Conservation (phyloP, 2,113 vertebrate species). For the Malaclemys terrapin region DNA sequence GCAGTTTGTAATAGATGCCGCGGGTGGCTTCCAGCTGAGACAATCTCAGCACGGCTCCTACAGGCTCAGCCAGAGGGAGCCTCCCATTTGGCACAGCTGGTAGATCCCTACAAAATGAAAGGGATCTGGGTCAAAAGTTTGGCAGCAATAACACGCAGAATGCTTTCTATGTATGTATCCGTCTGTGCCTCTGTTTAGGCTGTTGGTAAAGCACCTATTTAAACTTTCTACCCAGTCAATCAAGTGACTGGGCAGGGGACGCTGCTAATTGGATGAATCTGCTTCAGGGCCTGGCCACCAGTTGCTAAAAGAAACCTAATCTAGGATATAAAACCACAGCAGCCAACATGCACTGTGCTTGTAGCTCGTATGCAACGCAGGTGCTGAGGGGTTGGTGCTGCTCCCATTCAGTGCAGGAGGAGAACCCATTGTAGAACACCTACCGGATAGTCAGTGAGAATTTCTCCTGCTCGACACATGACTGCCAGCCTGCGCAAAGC, state of each 20-base stretch:
- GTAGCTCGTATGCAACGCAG: background rate
- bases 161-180: background rate
- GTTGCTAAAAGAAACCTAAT: background rate
- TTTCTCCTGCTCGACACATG: background rate
- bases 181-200: background rate
- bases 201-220: background rate
- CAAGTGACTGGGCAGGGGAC: accelerated
- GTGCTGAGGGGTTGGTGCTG: accelerated
- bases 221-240: background rate
- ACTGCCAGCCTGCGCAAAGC: background rate
- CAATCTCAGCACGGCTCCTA: background rate
- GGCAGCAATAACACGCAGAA: background rate
- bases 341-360: background rate
- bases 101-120: slow-evolving; percentile 18
- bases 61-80: background rate
- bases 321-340: background rate
- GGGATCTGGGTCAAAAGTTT: background rate
- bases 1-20: slow-evolving; percentile 44
- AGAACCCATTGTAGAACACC: background rate
- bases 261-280: background rate
- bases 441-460: accelerated
- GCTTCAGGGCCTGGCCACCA: accelerated
- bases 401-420: background rate
- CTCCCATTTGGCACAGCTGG: slow-evolving; percentile 19
- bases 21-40: slow-evolving; percentile 56